phyloP scores from a whole-genome alignment of 1,140 invertebrate genomes.

The Ips nitidus region DNA sequence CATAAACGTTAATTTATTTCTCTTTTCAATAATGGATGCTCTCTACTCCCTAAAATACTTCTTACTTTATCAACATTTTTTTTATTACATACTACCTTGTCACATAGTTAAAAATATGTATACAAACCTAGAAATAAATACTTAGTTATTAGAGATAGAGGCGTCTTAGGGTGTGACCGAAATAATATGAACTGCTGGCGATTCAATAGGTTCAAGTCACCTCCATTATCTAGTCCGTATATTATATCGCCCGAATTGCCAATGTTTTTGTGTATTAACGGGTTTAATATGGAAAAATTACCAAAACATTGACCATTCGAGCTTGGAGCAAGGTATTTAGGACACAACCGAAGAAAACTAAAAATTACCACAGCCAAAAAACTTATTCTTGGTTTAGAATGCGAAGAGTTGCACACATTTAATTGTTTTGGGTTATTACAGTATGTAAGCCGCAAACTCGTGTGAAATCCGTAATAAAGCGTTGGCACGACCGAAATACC shows the following conservation, averaged over 20 bases:
- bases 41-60: constrained; percentile 38
- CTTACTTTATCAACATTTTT: constrained; percentile 24
- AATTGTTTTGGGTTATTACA: constrained; percentile 19
- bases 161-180: not conserved
- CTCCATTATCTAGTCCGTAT: too few relatives aligned
- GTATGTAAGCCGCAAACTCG: not conserved
- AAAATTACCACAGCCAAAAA: constrained; percentile 36
- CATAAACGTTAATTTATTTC: constrained; percentile 35
- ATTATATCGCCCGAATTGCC: too few relatives aligned
- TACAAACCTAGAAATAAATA: constrained; percentile 22
- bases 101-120: constrained; percentile 16
- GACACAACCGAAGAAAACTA: constrained; percentile 14
- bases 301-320: not conserved
- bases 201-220: too few relatives aligned
- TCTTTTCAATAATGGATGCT: constrained; percentile 22
- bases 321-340: too few relatives aligned
- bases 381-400: constrained; percentile 1
- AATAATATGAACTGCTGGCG: not conserved
- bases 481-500: not conserved
- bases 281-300: not conserved
- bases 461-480: not conserved
- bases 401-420: not conserved
- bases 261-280: too few relatives aligned
- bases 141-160: not conserved
- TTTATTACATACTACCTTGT: constrained; percentile 17